Conservation (phyloP, 2,888 invertebrate genomes). For the Zaprionus lineosus region DNA sequence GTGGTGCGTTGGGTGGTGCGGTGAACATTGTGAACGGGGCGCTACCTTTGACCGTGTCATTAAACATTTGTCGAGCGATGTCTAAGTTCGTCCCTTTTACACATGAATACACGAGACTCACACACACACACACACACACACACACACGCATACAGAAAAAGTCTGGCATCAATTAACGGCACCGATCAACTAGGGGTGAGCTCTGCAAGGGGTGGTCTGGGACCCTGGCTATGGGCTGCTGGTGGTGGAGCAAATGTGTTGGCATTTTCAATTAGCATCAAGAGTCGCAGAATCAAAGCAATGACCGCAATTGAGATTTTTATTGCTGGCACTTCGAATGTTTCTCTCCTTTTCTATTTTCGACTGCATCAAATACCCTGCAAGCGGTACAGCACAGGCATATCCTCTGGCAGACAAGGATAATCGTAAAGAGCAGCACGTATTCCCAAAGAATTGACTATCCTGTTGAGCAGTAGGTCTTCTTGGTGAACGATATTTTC, state of each 20-base stretch:
- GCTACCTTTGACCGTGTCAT: conserved; percentile 53
- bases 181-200: background rate
- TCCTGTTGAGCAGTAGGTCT: too few relatives aligned
- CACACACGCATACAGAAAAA: background rate
- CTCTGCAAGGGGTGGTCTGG: background rate
- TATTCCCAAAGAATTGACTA: too few relatives aligned
- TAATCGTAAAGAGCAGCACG: too few relatives aligned
- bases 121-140: background rate
- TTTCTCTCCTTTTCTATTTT: too few relatives aligned
- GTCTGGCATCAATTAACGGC: conserved; percentile 60
- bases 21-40: too few relatives aligned
- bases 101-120: conserved; percentile 63
- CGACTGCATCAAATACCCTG: too few relatives aligned
- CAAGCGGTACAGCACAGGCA: too few relatives aligned
- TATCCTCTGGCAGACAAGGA: too few relatives aligned
- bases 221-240: too few relatives aligned
- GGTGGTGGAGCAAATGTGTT: conserved; percentile 9
- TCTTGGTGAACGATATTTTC: too few relatives aligned
- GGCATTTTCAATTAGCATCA: conserved; percentile 45
- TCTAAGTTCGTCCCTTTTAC: conserved; percentile 45
- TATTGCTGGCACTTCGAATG: conserved; percentile 6
- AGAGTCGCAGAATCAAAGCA: conserved; percentile 54
- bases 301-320: conserved; percentile 12
- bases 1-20: background rate
- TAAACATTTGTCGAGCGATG: conserved; percentile 61